A percentile compares a stretch with the other conserved stretches of the same genome.
Evolutionary conservation across 2,797 vertebrate genomes (phyloP).

Genomic region (Notolabrus celidotus): DNA sequence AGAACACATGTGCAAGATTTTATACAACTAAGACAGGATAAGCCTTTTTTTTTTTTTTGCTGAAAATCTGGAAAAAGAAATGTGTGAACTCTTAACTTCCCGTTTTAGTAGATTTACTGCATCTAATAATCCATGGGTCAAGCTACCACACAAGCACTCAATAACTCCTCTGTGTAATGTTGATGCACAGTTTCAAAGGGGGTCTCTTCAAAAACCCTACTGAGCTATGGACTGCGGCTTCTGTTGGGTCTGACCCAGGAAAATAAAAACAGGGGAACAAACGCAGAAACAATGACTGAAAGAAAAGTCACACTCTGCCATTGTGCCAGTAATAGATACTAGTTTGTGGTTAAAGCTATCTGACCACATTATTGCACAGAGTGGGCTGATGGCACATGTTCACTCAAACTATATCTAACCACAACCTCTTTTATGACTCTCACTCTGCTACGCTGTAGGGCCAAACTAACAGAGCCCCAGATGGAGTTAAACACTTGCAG

Average conservation of each 20-base stretch:
- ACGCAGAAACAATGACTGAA: constrained; percentile 57
- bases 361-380: constrained; percentile 54
- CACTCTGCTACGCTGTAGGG: constrained; percentile 24
- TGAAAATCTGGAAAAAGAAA: constrained; percentile 7
- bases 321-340: constrained; percentile 52
- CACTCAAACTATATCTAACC: constrained; percentile 59
- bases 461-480: constrained; percentile 38
- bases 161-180: constrained; percentile 31
- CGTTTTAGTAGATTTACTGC: background rate
- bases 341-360: constrained; percentile 54
- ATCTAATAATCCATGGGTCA: constrained; percentile 25
- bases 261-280: constrained; percentile 26
- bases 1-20: constrained; percentile 21
- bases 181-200: constrained; percentile 19
- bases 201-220: constrained; percentile 11
- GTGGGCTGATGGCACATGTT: constrained; percentile 63
- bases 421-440: constrained; percentile 50
- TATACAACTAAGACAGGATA: background rate
- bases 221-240: constrained; percentile 37
- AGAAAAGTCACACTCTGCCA: constrained; percentile 41
- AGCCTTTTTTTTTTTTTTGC: background rate
- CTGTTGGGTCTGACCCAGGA: constrained; percentile 20
- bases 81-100: constrained; percentile 14
- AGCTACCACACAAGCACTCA: constrained; percentile 16
- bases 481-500: constrained; percentile 19